Evolutionary conservation across 2,888 invertebrate genomes (phyloP).

Genomic region (Charanyca ferruginea): DNA sequence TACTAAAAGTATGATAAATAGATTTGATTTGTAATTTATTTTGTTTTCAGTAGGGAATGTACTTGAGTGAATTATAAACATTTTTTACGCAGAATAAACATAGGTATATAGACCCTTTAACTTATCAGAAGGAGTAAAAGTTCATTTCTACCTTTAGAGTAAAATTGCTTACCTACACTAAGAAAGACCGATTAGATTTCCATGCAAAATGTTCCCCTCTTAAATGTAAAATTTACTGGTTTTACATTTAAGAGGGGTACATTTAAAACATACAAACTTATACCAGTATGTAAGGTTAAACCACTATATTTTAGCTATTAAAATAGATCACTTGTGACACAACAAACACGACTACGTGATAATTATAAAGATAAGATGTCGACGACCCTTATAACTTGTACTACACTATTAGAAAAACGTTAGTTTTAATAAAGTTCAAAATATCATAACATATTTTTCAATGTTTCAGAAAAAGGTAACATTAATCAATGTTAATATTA

Average conservation of each 20-base stretch:
- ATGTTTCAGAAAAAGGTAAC: not conserved
- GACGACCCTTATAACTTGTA: conserved; percentile 25
- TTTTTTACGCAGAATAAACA: no score
- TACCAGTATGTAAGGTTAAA: not conserved
- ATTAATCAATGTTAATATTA: conserved; percentile 17
- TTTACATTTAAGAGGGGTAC: no score
- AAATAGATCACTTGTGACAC: conserved; percentile 50
- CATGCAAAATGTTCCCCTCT: not conserved
- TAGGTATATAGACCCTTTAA: no score
- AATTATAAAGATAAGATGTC: conserved; percentile 54
- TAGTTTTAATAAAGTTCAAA: not conserved
- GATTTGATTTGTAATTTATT: not conserved
- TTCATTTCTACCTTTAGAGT: no score
- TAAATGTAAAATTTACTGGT: no score
- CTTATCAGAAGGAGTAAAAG: no score
- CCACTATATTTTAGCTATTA: conserved; percentile 2
- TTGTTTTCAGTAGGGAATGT: not conserved
- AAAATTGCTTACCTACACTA: no score
- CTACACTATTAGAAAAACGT: not conserved
- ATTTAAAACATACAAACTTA: not conserved
- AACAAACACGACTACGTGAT: conserved; percentile 15
- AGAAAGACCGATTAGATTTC: not conserved
- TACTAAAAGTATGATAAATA: not conserved
- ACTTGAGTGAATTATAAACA: no score
- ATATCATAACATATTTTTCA: not conserved